A percentile compares a stretch with the other conserved stretches of the same genome.
Evolutionary conservation across 2,113 vertebrate genomes (phyloP).

Genomic region (Grammatotria lemairii): DNA sequence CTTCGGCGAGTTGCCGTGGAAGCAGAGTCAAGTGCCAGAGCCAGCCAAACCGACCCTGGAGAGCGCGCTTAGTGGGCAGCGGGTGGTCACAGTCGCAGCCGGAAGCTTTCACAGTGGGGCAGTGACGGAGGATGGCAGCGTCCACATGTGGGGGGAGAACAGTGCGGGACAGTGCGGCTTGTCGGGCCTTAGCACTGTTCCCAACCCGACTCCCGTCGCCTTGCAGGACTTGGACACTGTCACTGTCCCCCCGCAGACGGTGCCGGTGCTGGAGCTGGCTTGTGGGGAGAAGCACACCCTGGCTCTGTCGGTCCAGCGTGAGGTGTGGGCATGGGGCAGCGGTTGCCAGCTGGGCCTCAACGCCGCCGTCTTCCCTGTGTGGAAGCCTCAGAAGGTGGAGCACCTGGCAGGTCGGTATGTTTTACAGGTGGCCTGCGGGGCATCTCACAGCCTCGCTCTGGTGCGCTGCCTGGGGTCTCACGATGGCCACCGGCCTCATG

Average conservation of each 20-base stretch:
- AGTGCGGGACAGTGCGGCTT: slow-evolving; percentile 87
- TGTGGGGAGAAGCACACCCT: slow-evolving; percentile 89
- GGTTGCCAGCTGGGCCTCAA: slow-evolving; percentile 88
- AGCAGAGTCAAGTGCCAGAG: slow-evolving; percentile 52
- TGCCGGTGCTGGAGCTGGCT: slow-evolving; percentile 82
- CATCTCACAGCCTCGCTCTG: slow-evolving; percentile 86
- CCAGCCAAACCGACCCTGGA: slow-evolving; percentile 73
- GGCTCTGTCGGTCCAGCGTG: slow-evolving; percentile 80
- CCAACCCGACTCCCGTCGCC: slow-evolving; percentile 79
- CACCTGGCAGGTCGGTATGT: slow-evolving; percentile 84
- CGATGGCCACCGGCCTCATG: slow-evolving; percentile 74
- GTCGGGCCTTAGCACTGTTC: slow-evolving; percentile 69
- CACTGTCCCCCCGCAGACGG: slow-evolving; percentile 56
- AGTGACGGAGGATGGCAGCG: slow-evolving; percentile 81
- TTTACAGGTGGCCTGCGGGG: slow-evolving; percentile 89
- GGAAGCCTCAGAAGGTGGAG: slow-evolving; percentile 87
- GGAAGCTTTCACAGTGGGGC: slow-evolving; percentile 88
- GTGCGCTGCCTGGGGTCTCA: slow-evolving; percentile 80
- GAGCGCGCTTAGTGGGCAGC: slow-evolving; percentile 77
- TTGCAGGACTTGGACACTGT: slow-evolving; percentile 75
- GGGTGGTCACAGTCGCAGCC: slow-evolving; percentile 79
- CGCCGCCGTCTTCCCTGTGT: slow-evolving; percentile 75
- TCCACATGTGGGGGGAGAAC: slow-evolving; percentile 97
- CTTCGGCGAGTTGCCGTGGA: slow-evolving; percentile 86
- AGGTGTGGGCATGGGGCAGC: slow-evolving; percentile 96